Conservation (phyloP, 2,797 vertebrate genomes). For the Pelochelys cantorii region DNA sequence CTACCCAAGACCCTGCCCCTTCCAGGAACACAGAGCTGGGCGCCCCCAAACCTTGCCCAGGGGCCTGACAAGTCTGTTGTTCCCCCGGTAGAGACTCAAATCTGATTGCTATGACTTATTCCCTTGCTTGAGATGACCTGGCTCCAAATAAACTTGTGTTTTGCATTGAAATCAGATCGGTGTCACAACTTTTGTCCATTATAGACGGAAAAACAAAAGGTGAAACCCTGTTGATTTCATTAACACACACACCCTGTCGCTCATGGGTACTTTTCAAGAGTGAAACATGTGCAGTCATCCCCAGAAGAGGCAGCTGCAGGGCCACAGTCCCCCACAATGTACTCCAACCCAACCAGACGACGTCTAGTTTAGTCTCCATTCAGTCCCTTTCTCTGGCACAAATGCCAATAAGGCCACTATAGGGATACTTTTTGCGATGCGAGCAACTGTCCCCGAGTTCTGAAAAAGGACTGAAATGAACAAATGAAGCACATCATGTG, state of each 20-base stretch:
- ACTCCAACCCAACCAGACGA: neutral
- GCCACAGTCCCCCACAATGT: neutral
- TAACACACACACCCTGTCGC: neutral
- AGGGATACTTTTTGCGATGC: neutral
- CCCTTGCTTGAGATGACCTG: neutral
- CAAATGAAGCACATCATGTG: neutral
- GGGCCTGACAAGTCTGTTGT: too few species aligned
- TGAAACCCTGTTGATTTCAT: fast-evolving
- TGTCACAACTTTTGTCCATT: fast-evolving
- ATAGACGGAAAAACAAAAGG: neutral
- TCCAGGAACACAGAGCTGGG: too few species aligned
- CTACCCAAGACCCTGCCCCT: too few species aligned
- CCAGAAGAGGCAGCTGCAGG: neutral
- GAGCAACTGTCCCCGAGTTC: neutral
- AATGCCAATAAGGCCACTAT: neutral
- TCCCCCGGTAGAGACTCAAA: neutral
- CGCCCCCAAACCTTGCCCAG: too few species aligned
- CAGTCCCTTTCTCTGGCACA: neutral
- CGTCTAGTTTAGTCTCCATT: neutral
- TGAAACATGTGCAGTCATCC: neutral
- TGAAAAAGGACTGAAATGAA: neutral
- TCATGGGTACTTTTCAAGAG: neutral
- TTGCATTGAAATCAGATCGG: neutral
- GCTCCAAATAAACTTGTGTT: neutral
- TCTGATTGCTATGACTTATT: neutral